Evolutionary conservation across 64 coral and sea anemone genomes (phyloP).

Genomic region (Orbicella faveolata): DNA sequence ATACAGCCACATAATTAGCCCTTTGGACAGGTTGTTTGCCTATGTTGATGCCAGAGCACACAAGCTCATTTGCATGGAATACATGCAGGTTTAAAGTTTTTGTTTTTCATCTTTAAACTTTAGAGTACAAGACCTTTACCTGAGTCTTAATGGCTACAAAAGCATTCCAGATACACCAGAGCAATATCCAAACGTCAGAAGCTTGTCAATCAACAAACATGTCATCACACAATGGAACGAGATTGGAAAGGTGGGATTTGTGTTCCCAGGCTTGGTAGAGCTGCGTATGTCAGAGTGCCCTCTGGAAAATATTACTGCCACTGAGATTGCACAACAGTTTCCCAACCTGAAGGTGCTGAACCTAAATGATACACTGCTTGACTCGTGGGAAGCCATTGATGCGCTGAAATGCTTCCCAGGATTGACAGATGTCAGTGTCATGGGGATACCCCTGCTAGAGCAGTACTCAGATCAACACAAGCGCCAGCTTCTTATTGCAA

Average conservation of each 20-base stretch:
- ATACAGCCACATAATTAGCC: too few relatives aligned
- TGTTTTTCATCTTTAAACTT: not conserved
- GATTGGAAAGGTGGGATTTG: conserved; percentile 70
- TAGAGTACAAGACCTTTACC: conserved; percentile 72
- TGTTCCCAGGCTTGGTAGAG: conserved; percentile 67
- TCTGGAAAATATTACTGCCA: conserved; percentile 46
- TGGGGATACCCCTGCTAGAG: conserved; percentile 82
- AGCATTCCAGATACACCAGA: conserved; percentile 46
- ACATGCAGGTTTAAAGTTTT: not conserved
- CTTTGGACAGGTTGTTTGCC: too few relatives aligned
- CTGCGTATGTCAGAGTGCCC: conserved; percentile 82
- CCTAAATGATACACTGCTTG: conserved; percentile 70
- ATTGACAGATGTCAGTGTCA: conserved; percentile 71
- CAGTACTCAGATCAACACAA: conserved; percentile 55
- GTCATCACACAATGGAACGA: conserved; percentile 72
- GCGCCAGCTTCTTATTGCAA: conserved; percentile 76
- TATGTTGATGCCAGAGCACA: too few relatives aligned
- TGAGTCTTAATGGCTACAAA: conserved; percentile 89
- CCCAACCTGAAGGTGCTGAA: conserved; percentile 62
- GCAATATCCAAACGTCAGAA: conserved; percentile 64
- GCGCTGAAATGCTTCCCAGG: conserved; percentile 66
- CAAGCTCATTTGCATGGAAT: not conserved
- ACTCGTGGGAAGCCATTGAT: conserved; percentile 77
- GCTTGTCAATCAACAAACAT: conserved; percentile 75
- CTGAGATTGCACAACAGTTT: conserved; percentile 30